These are phyloP conservation scores for Scaptomyza cyrtandrae DNA, from an alignment of 2,888 invertebrate species.

Conservation along the genomic window DNA sequence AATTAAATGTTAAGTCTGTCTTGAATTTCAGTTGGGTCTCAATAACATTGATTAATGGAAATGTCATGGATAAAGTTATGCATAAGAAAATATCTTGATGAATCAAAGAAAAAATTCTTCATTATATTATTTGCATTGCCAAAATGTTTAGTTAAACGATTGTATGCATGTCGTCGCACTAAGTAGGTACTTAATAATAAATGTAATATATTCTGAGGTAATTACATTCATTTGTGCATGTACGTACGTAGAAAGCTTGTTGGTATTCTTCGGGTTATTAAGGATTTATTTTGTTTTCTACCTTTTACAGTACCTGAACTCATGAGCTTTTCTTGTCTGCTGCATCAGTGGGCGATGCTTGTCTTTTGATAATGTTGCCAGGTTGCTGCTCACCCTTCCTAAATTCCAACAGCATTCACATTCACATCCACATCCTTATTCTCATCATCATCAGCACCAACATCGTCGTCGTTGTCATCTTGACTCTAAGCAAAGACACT, in stretches of 20 bases:
- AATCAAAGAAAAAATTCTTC: neutral
- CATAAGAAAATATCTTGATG: too few species aligned
- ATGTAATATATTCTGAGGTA: constrained; percentile 4
- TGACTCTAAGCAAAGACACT: constrained; percentile 20
- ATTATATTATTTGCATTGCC: neutral
- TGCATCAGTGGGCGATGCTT: constrained; percentile 52
- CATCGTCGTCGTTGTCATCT: constrained; percentile 9
- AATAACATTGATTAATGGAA: neutral
- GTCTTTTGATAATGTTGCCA: constrained; percentile 45
- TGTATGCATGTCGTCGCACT: neutral
- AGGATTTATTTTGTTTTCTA: constrained; percentile 14
- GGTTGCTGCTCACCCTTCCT: neutral
- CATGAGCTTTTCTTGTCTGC: constrained; percentile 39
- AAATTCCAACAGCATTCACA: constrained; percentile 28
- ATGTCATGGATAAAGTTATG: neutral
- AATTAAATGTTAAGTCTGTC: neutral
- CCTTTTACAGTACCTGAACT: constrained; percentile 17
- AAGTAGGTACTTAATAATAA: constrained; percentile 1
- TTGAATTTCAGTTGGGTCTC: neutral
- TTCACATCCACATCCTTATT: constrained; percentile 4
- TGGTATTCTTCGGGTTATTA: constrained; percentile 11
- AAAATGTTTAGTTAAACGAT: neutral
- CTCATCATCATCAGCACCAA: constrained; percentile 13
- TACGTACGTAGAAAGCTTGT: neutral
- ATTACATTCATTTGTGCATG: constrained; percentile 10